phyloP scores from a whole-genome alignment of 2,888 invertebrate genomes.

The Lumbricus terrestris region DNA sequence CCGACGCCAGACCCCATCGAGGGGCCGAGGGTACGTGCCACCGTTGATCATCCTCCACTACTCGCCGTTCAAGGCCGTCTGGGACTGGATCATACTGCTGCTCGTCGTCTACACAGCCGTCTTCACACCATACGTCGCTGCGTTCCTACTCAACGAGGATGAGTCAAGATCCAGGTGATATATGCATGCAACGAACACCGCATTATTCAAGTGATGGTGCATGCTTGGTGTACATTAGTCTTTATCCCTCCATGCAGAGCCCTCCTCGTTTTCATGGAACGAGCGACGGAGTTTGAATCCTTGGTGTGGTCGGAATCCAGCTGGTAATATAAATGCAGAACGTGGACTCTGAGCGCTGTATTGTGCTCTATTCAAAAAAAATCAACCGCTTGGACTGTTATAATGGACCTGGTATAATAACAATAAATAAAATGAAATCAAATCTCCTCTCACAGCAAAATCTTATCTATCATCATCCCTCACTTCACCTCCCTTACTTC shows the following conservation, averaged over 20 bases:
- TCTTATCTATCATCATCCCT: too few relatives aligned
- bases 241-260: too few relatives aligned
- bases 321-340: neutral
- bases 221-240: too few relatives aligned
- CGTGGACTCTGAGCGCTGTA: too few relatives aligned
- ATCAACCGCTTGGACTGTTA: too few relatives aligned
- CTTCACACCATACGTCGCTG: constrained; percentile 57
- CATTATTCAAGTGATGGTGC: too few relatives aligned
- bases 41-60: constrained; percentile 59
- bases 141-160: constrained; percentile 57
- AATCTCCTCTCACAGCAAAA: neutral
- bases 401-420: too few relatives aligned
- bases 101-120: constrained; percentile 60
- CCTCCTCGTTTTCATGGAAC: too few relatives aligned
- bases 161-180: constrained; percentile 25
- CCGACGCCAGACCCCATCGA: neutral
- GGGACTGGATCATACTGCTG: constrained; percentile 59
- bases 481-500: too few relatives aligned
- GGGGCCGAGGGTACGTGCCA: constrained; percentile 36
- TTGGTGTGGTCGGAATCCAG: neutral
- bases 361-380: too few relatives aligned
- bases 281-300: neutral
- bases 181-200: neutral
- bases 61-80: constrained; percentile 60
- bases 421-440: too few relatives aligned